phyloP scores from a whole-genome alignment of 2,888 invertebrate species.

The Hirtodrosophila cameraria region DNA sequence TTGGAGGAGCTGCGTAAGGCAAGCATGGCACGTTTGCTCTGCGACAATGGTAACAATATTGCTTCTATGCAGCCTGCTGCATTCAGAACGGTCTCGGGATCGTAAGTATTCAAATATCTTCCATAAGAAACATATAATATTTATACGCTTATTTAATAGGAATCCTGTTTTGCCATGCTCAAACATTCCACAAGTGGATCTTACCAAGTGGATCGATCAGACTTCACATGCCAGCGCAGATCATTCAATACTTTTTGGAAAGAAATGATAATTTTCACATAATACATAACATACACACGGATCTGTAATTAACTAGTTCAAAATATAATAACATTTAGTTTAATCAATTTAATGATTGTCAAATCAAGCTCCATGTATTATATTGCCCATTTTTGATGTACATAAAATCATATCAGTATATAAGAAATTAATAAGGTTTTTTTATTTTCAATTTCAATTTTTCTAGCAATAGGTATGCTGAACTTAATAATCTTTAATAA shows the following conservation, averaged over 20 bases:
- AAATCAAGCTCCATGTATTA: slow-evolving; percentile 59
- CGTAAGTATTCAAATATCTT: slow-evolving; percentile 83
- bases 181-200: slow-evolving; percentile 86
- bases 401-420: slow-evolving; percentile 54
- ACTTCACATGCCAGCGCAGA: slow-evolving; percentile 55
- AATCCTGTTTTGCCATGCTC: slow-evolving; percentile 87
- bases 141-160: slow-evolving; percentile 81
- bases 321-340: slow-evolving; percentile 64
- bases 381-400: slow-evolving; percentile 59
- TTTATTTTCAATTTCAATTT: background rate
- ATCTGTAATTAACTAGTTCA: slow-evolving; percentile 63
- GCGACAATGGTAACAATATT: slow-evolving; percentile 91
- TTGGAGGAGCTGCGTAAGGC: slow-evolving; percentile 90
- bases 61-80: slow-evolving; percentile 88
- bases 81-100: slow-evolving; percentile 87
- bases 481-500: too few species aligned
- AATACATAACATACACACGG: slow-evolving; percentile 5
- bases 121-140: too few species aligned
- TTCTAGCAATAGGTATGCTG: too few species aligned
- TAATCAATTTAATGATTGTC: slow-evolving; percentile 59
- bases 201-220: slow-evolving; percentile 86
- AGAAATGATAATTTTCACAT: slow-evolving; percentile 44
- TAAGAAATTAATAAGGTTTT: slow-evolving; percentile 20
- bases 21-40: slow-evolving; percentile 90
- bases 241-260: slow-evolving; percentile 56